These are phyloP conservation scores for Heliocidaris erythrogramma DNA, from an alignment of 35 echinoderm and acorn worm genomes.

Conservation along the genomic window DNA sequence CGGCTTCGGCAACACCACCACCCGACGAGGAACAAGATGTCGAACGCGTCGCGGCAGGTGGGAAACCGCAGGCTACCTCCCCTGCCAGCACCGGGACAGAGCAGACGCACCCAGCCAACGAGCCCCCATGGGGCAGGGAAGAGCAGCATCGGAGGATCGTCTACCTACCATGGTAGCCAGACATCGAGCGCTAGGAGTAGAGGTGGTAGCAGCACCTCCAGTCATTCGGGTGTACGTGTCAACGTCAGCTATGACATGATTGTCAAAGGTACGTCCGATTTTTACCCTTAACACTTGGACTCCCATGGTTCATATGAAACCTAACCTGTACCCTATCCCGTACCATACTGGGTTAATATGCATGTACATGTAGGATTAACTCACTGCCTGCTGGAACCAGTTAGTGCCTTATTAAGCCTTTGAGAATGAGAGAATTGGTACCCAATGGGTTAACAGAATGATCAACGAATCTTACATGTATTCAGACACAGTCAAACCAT, in stretches of 20 bases:
- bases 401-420: too few species aligned
- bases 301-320: too few species aligned
- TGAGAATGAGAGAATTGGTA: too few species aligned
- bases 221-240: not conserved
- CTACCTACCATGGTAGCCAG: conserved; percentile 60
- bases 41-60: conserved; percentile 73
- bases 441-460: too few species aligned
- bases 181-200: conserved; percentile 42
- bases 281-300: too few species aligned
- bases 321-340: too few species aligned
- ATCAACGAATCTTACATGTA: too few species aligned
- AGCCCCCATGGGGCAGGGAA: conserved; percentile 58
- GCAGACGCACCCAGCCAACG: conserved; percentile 15
- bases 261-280: conserved; percentile 56
- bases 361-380: too few species aligned
- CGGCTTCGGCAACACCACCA: conserved; percentile 7
- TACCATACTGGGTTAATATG: too few species aligned
- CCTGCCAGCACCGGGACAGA: conserved; percentile 61
- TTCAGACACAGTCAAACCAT: too few species aligned
- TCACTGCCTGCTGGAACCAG: too few species aligned
- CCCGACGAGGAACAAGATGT: conserved; percentile 57
- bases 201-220: not conserved
- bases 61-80: conserved; percentile 77
- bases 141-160: not conserved
- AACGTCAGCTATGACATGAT: conserved; percentile 65